These are phyloP conservation scores for Ochotona princeps DNA, from an alignment of 2,113 vertebrate species.

Conservation along the genomic window DNA sequence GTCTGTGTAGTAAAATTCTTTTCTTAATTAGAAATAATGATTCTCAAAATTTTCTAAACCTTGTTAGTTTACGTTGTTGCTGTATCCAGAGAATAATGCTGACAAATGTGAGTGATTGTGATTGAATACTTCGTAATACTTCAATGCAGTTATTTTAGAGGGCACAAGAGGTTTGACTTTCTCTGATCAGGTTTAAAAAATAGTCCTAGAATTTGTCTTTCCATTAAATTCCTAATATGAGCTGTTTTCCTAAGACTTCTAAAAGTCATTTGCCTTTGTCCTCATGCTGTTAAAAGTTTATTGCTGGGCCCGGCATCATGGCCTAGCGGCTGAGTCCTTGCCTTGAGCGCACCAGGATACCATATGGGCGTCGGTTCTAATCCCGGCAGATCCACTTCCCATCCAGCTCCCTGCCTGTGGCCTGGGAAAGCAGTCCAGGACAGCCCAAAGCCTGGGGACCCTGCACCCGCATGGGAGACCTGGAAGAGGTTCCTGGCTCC, in stretches of 20 bases:
- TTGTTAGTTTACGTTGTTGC: neutral
- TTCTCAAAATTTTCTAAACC: neutral
- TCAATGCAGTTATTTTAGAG: constrained; percentile 12
- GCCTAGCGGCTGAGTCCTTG: too few species aligned
- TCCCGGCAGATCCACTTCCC: too few species aligned
- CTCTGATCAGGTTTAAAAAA: neutral
- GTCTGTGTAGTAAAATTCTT: constrained; percentile 23
- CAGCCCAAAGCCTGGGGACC: too few species aligned
- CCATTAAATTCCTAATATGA: neutral
- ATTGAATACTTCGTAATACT: neutral
- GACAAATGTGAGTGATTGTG: neutral
- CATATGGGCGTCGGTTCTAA: too few species aligned
- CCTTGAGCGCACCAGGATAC: too few species aligned
- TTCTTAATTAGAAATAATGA: constrained; percentile 17
- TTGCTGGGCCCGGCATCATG: neutral
- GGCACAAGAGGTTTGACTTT: constrained; percentile 17
- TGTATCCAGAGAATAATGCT: neutral
- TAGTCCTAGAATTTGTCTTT: neutral
- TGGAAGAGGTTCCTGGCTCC: too few species aligned
- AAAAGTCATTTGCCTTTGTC: constrained; percentile 9
- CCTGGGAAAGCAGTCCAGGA: too few species aligned
- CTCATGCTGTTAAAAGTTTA: constrained; percentile 2
- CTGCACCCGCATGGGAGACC: too few species aligned
- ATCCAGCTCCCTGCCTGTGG: too few species aligned
- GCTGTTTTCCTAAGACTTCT: neutral